Evolutionary conservation across 2,888 invertebrate genomes (phyloP).

Genomic region (Tenthredo amoena): DNA sequence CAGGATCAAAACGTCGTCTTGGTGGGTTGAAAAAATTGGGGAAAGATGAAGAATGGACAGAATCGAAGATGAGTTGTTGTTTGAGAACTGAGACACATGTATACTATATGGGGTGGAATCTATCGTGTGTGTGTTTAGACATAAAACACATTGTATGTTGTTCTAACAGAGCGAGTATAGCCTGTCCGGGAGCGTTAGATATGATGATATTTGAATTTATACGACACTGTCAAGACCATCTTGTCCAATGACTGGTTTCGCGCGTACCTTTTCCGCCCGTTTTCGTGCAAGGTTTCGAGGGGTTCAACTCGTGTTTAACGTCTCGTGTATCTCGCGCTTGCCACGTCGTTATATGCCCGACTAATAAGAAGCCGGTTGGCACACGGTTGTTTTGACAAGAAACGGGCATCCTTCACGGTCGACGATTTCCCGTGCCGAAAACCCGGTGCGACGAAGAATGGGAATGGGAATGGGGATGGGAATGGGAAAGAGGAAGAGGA

Average conservation of each 20-base stretch:
- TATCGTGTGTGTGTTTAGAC: not conserved
- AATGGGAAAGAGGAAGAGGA: not conserved
- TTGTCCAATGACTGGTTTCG: conserved; percentile 41
- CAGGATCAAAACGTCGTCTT: not conserved
- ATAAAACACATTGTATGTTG: not conserved
- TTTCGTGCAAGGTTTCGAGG: not conserved
- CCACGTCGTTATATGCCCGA: conserved; percentile 39
- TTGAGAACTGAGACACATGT: not conserved
- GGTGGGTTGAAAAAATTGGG: not conserved
- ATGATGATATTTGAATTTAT: conserved; percentile 36
- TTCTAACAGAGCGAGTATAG: not conserved
- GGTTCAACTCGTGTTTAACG: conserved; percentile 9
- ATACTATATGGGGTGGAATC: not conserved
- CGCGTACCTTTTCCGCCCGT: conserved; percentile 38
- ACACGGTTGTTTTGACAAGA: conserved; percentile 54
- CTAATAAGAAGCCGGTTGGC: conserved; percentile 45
- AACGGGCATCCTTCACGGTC: conserved; percentile 48
- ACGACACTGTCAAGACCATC: conserved; percentile 46
- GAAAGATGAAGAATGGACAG: not conserved
- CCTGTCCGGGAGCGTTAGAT: not conserved
- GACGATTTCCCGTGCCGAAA: not conserved
- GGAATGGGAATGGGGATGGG: not conserved
- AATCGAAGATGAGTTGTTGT: not conserved
- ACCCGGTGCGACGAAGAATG: conserved; percentile 21
- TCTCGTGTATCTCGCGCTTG: conserved; percentile 19